phyloP scores from a whole-genome alignment of 2,888 invertebrate genomes.

The Leistus spinibarbis region DNA sequence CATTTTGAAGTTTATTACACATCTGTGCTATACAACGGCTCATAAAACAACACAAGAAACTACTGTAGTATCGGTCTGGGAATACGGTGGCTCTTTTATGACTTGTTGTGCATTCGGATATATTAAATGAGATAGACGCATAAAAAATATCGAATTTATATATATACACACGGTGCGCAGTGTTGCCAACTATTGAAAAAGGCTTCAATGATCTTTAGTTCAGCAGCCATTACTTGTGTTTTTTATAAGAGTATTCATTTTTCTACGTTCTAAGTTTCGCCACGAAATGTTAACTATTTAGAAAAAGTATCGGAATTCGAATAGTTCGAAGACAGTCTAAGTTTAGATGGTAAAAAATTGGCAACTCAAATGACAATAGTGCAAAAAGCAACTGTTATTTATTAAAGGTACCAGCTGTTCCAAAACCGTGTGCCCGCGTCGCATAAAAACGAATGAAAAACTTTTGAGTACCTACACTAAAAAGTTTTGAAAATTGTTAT shows the following conservation, averaged over 20 bases:
- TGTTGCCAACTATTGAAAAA: too few species aligned
- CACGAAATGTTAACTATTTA: too few species aligned
- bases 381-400: neutral
- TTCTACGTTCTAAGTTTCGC: too few species aligned
- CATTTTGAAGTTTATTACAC: neutral
- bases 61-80: neutral
- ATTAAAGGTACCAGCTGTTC: neutral
- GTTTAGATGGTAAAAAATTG: too few species aligned
- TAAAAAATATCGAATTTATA: neutral
- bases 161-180: neutral
- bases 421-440: neutral
- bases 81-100: neutral
- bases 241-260: too few species aligned
- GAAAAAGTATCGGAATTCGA: too few species aligned
- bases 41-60: neutral
- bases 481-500: neutral
- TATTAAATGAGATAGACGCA: neutral
- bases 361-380: neutral
- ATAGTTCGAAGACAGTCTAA: too few species aligned
- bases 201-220: too few species aligned
- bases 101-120: neutral
- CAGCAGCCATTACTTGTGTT: too few species aligned
- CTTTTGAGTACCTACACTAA: neutral
- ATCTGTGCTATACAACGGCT: neutral
- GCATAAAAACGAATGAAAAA: neutral